Evolutionary conservation across 2,113 vertebrate species (phyloP), one percentile per base, ranked within the genome.

Genomic region (Burhinus bistriatus): DNA sequence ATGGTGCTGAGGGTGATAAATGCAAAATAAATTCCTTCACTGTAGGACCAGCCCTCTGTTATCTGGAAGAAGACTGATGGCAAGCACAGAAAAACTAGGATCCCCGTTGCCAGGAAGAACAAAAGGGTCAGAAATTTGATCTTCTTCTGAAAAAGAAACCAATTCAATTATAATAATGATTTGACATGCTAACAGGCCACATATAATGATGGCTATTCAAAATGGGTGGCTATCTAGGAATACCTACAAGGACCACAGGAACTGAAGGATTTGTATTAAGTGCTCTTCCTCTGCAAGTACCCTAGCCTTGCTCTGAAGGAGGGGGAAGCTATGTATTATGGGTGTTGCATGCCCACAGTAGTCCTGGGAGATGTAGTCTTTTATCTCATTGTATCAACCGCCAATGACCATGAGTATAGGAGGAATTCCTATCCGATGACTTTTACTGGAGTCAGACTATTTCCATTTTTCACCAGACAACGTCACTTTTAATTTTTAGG

Each of bases 1-100:
- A 98, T 98, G 84, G 98, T 98, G 92, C 97, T 98, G 62, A 98
- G 97, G 23, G 97, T 98, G 89, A 98, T 96, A 77, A 98, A 98
- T 26, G 98, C 95, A 94, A 98, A 98, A 73, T 98, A 98, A 81
- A 98, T 90, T 65, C 98, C 98, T 97, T 98, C 97, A 0, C 93
- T 96, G 34, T 98, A 98, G 44, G 95, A 95, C 98, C 98, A 98
- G 32, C 94, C 88, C 61, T 98, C 97, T 69, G 80, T 93, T 52
- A 81, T 66, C 54, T 88, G 96, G 93, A 98, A 98, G 83, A 98
- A 72, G 29, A 98, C 11, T 15, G 97, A 91, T 20, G 98, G 98
- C 82, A 98, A 79, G 79, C 95, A 88, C 64, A 98, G 96, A 76
- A 98, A 98, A 83, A 98, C 75, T 30, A 97, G n/a, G 71, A 98